phyloP scores from a whole-genome alignment of 2,113 vertebrate genomes.

The Melanerpes formicivorus region DNA sequence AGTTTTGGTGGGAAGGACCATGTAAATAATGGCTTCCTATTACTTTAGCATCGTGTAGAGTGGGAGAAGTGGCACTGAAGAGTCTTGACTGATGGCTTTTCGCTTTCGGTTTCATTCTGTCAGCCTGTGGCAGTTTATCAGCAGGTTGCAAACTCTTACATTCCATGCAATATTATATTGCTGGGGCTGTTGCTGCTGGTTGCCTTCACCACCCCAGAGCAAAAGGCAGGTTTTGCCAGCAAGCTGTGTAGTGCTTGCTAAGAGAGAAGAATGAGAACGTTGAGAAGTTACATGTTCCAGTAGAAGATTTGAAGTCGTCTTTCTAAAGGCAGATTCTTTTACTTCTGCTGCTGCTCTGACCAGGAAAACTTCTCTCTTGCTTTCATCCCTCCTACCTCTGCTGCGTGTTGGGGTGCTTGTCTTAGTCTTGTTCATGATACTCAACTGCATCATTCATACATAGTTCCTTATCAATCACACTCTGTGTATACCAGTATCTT shows the following conservation, averaged over 20 bases:
- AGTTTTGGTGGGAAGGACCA: neutral
- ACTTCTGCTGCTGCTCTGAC: neutral
- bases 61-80: neutral
- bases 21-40: neutral
- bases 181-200: neutral
- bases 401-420: neutral
- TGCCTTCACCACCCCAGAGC: neutral
- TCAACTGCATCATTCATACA: neutral
- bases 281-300: neutral
- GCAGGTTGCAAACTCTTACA: neutral
- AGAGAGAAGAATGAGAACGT: neutral
- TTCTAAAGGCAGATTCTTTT: neutral
- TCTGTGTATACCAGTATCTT: neutral
- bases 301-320: neutral
- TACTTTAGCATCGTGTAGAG: neutral
- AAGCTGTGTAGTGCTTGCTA: neutral
- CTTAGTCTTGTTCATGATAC: neutral
- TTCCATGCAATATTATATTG: neutral
- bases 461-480: neutral
- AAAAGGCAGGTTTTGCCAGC: neutral
- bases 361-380: neutral
- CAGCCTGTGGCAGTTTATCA: neutral
- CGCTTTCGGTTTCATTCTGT: neutral
- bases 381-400: rapidly evolving
- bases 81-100: neutral